Percentiles rank a stretch among this genome's conserved stretches.
phyloP scores from a whole-genome alignment of 1,140 invertebrate species.

The Olivierus martensii region DNA sequence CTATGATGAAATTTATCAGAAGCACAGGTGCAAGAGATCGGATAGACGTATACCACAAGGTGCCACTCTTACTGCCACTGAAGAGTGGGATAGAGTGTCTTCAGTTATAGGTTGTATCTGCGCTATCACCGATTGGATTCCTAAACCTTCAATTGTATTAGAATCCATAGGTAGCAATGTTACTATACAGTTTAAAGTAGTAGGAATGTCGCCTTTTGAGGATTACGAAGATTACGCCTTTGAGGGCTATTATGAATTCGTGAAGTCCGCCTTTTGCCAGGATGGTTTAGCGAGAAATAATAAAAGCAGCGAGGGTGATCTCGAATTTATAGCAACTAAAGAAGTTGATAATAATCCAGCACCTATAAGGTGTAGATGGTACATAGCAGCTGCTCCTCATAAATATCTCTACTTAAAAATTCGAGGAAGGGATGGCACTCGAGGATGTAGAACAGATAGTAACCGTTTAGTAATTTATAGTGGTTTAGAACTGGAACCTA shows the following conservation, averaged over 20 bases:
- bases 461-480: conserved; percentile 9
- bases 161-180: conserved; percentile 57
- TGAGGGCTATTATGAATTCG: conserved; percentile 67
- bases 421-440: conserved; percentile 4
- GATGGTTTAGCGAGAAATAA: conserved; percentile 6
- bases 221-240: conserved; percentile 70
- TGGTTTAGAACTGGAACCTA: conserved; percentile 8
- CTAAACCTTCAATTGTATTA: conserved; percentile 47
- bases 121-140: not conserved
- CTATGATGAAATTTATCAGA: conserved; percentile 6
- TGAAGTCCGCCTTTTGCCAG: conserved; percentile 37
- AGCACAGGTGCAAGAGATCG: conserved; percentile 7
- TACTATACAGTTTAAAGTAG: conserved; percentile 61
- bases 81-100: not conserved
- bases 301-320: conserved; percentile 15
- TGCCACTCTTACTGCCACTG: not conserved
- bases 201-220: conserved; percentile 63
- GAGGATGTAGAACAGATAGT: conserved; percentile 5
- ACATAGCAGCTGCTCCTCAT: conserved; percentile 13
- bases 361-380: conserved; percentile 16
- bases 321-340: conserved; percentile 8
- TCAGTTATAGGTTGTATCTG: conserved; percentile 34
- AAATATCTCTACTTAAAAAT: conserved; percentile 18
- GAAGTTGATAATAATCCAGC: not conserved
- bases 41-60: not conserved